A percentile compares a stretch with the other conserved stretches of the same genome.
Conservation (phyloP, 2,113 vertebrate species). For the Stigmatopora argus region DNA sequence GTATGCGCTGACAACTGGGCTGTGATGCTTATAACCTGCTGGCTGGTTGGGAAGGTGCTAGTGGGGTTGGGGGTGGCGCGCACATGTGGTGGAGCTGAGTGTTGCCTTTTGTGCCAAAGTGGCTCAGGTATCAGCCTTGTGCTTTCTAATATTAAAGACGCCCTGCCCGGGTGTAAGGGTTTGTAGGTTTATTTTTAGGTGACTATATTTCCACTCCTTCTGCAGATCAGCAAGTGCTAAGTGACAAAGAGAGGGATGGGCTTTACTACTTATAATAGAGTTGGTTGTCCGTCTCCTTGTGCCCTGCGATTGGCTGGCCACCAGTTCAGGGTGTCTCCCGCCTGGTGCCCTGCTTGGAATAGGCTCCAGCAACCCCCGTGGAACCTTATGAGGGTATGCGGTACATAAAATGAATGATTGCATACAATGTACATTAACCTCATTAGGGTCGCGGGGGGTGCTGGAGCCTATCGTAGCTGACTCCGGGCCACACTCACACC, state of each 20-base stretch:
- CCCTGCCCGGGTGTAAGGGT: conserved; percentile 27
- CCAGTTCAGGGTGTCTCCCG: too few relatives aligned
- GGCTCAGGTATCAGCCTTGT: conserved; percentile 63
- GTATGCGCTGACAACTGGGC: conserved; percentile 41
- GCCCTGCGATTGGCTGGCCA: too few relatives aligned
- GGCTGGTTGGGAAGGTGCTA: conserved; percentile 19
- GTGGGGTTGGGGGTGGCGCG: conserved; percentile 14
- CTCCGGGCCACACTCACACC: too few relatives aligned
- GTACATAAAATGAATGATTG: too few relatives aligned
- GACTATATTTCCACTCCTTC: conserved; percentile 71
- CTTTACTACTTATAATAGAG: neutral
- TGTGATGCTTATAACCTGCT: conserved; percentile 50
- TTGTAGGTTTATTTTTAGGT: conserved; percentile 65
- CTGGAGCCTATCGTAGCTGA: too few relatives aligned
- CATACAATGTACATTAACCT: too few relatives aligned
- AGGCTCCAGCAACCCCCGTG: neutral
- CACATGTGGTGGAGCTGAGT: conserved; percentile 1
- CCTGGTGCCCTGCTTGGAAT: too few relatives aligned
- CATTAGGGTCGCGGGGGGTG: too few relatives aligned
- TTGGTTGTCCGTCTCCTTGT: too few relatives aligned
- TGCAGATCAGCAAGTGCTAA: conserved; percentile 43
- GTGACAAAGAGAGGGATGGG: neutral
- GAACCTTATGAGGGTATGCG: too few relatives aligned
- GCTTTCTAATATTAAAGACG: conserved; percentile 67
- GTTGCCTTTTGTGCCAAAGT: conserved; percentile 8